Percentiles rank a stretch among this genome's conserved stretches.
Conservation (phyloP, 2,113 vertebrate species). For the Sialia sialis region DNA sequence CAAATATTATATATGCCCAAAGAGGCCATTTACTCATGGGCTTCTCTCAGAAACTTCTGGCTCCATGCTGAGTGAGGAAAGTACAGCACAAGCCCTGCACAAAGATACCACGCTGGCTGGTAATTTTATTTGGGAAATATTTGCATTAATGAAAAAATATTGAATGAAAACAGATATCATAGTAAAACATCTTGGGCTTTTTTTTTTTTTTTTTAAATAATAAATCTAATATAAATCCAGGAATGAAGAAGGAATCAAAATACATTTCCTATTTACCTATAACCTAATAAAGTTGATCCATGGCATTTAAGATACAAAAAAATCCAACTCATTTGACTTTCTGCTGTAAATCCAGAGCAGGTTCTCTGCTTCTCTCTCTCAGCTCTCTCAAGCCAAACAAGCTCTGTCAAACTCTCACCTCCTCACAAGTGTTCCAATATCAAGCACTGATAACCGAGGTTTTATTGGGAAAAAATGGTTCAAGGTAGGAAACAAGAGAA, state of each 20-base stretch:
- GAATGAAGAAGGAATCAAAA: neutral
- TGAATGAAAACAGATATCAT: neutral
- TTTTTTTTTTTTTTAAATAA: neutral
- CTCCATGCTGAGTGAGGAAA: neutral
- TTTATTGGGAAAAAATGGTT: neutral
- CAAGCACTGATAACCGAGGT: neutral
- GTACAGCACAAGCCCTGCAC: neutral
- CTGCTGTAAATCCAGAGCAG: neutral
- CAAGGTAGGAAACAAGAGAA: neutral
- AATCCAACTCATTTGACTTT: neutral
- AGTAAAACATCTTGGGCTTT: neutral
- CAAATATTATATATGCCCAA: neutral
- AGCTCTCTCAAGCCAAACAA: fast-evolving
- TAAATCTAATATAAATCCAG: neutral
- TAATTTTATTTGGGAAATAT: neutral
- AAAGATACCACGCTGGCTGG: neutral
- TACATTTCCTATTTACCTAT: neutral
- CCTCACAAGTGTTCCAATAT: neutral
- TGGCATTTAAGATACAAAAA: neutral
- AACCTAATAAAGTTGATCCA: neutral
- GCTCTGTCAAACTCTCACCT: neutral
- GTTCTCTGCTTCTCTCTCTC: neutral
- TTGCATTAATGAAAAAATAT: neutral
- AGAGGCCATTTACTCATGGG: neutral
- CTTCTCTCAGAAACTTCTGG: neutral